Percentiles rank a stretch among this genome's conserved stretches.
Conservation (phyloP, 2,797 vertebrate genomes). For the Aulostomus chinensis region DNA sequence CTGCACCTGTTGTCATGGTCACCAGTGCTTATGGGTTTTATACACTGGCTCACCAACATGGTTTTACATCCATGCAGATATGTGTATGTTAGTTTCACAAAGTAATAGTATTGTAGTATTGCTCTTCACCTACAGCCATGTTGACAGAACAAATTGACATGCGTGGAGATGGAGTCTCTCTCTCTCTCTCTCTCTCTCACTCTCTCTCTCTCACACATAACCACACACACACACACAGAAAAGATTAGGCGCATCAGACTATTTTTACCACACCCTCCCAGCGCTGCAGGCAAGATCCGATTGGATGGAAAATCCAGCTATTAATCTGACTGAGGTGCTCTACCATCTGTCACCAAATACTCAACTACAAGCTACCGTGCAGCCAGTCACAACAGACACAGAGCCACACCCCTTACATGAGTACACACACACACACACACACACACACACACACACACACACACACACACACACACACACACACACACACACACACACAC, state of each 20-base stretch:
- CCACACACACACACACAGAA: conserved; percentile 29
- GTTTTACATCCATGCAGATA: no score
- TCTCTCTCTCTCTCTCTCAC: not conserved
- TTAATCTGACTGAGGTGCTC: conserved; percentile 81
- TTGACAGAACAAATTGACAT: conserved; percentile 13
- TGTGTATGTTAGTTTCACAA: no score
- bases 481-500: conserved; percentile 3
- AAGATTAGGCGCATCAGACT: conserved; percentile 76
- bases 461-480: not conserved
- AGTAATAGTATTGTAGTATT: no score
- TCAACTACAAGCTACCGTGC: conserved; percentile 45
- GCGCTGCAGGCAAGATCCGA: conserved; percentile 70
- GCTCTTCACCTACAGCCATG: conserved; percentile 1
- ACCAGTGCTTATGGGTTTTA: no score
- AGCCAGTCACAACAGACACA: conserved; percentile 45
- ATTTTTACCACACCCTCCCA: conserved; percentile 78
- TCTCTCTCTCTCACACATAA: conserved; percentile 13
- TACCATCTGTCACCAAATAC: conserved; percentile 78
- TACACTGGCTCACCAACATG: no score
- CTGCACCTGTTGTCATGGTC: conserved; percentile 60
- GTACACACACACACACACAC: not conserved
- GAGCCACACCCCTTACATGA: conserved; percentile 15
- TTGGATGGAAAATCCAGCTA: conserved; percentile 78
- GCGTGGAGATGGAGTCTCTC: conserved; percentile 27
- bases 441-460: conserved; percentile 3